A percentile compares a stretch with the other conserved stretches of the same genome.
Conservation (phyloP, 2,888 invertebrate genomes). For the Ectemnius continuus region DNA sequence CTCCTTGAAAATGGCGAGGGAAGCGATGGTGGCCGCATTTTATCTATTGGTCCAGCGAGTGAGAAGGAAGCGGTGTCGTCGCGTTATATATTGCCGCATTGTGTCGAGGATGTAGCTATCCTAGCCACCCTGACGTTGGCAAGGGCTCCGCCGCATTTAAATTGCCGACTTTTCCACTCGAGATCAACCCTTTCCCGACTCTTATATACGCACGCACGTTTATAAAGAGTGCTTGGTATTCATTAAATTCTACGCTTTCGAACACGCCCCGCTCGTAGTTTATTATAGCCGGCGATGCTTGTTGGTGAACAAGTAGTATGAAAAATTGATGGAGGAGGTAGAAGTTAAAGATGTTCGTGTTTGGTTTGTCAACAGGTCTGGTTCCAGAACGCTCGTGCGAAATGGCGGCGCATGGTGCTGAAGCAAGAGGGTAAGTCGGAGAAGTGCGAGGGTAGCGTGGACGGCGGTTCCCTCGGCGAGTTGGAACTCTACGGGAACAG, state of each 20-base stretch:
- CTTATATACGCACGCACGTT: no score
- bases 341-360: no score
- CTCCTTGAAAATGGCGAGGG: conserved; percentile 75
- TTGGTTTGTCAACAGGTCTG: conserved; percentile 87
- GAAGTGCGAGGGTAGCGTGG: conserved; percentile 83
- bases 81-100: conserved; percentile 56
- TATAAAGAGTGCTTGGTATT: no score
- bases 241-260: no score
- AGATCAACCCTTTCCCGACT: background rate
- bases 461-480: conserved; percentile 79
- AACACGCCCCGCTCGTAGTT: no score
- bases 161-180: background rate
- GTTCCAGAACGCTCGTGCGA: conserved; percentile 97
- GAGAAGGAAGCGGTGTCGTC: conserved; percentile 26
- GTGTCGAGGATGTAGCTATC: conserved; percentile 53
- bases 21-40: conserved; percentile 63
- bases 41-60: conserved; percentile 50
- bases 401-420: conserved; percentile 93
- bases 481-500: conserved; percentile 80
- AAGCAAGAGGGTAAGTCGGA: conserved; percentile 89
- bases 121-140: conserved; percentile 15
- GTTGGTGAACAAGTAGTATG: no score
- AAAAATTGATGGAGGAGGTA: no score
- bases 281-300: no score
- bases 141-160: conserved; percentile 16